These are phyloP conservation scores for Phrynosoma blainvillii DNA, from an alignment of 2,113 vertebrate species.

Conservation along the genomic window DNA sequence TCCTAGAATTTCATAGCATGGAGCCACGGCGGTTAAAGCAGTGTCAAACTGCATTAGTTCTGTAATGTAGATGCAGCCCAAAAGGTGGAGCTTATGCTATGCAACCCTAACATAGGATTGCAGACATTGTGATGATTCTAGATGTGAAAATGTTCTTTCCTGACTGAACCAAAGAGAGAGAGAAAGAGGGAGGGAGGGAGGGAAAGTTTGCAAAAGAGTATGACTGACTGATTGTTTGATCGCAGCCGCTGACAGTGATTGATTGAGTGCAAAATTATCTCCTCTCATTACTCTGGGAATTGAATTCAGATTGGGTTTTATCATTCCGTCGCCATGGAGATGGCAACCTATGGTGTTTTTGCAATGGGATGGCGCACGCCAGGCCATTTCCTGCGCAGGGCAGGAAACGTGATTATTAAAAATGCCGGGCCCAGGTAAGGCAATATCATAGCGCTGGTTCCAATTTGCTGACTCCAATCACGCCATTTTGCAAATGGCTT, in stretches of 20 bases:
- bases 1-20: too few relatives aligned
- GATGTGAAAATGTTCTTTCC: neutral
- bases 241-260: slow-evolving; percentile 79
- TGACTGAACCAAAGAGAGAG: slow-evolving; percentile 13
- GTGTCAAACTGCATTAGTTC: too few relatives aligned
- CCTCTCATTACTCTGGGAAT: slow-evolving; percentile 79
- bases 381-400: slow-evolving; percentile 47
- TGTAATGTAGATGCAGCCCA: too few relatives aligned
- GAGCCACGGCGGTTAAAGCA: too few relatives aligned
- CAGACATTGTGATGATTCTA: too few relatives aligned
- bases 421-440: slow-evolving; percentile 20
- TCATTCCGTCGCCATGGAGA: slow-evolving; percentile 79
- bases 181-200: too few relatives aligned
- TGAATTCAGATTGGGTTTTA: slow-evolving; percentile 75
- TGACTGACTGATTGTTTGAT: slow-evolving; percentile 80
- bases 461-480: neutral
- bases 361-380: slow-evolving; percentile 36
- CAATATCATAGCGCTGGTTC: slow-evolving; percentile 4
- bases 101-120: too few relatives aligned
- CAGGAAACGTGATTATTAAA: slow-evolving; percentile 37
- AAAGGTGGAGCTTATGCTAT: too few relatives aligned
- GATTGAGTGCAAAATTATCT: slow-evolving; percentile 78
- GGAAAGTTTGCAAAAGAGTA: slow-evolving; percentile 51
- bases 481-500: neutral
- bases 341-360: slow-evolving; percentile 47